Evolutionary conservation across 2,888 invertebrate genomes (phyloP), one percentile per base, ranked within the genome.

Genomic region (Acrobasis repandana): DNA sequence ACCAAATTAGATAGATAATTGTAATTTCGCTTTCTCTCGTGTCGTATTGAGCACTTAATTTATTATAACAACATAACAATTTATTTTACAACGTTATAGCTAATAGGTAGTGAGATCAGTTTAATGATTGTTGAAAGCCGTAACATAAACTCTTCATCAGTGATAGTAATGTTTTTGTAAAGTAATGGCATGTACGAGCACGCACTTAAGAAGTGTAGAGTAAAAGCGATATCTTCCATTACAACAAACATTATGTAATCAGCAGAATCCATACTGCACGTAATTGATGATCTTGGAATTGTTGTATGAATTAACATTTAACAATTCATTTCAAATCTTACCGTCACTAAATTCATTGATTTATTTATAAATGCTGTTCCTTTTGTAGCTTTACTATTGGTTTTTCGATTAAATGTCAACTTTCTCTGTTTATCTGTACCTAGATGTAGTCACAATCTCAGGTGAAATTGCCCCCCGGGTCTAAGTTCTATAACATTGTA

Each of bases 391-490:
- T 36, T 16, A 38, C 43, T 36, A 54, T 54, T n/a, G 11, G 20
- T 10, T 54, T 54, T 54, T n/a, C 18, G 11, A 14, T 20, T 20
- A 54, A 38, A 54, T 54, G 38, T 38, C 38, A 54, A 54, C 54
- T 54, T 54, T 54, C 54, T 54, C 54, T 16, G 38, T 38, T 36
- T 38, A 18, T 54, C 54, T 54, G 20, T 18, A 14, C 36, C 54
- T 54, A 54, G 36, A 52, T 10, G 52, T 38, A 54, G 10, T 14
- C 33, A 28, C 28, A 18, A 54, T 20, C 20, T 43, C 54, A 54
- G 54, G 54, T 54, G 54, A 54, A 54, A 54, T 38, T 54, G 38
- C 54, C 54, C 54, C 38, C 36, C 54, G 54, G 54, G 54, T 38
- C 54, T 38, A 38, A 54, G 14, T 20, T 54, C 20, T 38, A 38